phyloP scores from a whole-genome alignment of 2,888 invertebrate genomes.

The Sphinx pinastri region DNA sequence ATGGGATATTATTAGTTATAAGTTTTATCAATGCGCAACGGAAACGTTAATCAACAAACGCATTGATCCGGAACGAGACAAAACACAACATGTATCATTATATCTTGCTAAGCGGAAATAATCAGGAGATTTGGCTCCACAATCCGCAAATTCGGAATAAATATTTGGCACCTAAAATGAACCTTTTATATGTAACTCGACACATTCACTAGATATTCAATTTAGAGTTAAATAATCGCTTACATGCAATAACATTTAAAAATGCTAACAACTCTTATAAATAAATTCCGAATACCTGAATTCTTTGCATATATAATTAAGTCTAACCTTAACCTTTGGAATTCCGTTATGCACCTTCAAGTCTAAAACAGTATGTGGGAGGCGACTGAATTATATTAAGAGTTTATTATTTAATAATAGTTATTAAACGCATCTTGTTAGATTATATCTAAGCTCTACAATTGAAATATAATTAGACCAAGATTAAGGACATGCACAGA shows the following conservation, averaged over 20 bases:
- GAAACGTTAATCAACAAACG: background rate
- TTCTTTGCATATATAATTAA: background rate
- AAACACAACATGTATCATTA: too few species aligned
- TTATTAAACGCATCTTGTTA: too few species aligned
- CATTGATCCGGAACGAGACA: too few species aligned
- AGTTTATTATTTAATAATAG: background rate
- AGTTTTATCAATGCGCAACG: background rate
- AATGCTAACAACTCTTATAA: background rate
- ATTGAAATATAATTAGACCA: too few species aligned
- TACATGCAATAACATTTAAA: background rate
- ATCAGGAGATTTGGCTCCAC: too few species aligned
- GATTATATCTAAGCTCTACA: too few species aligned
- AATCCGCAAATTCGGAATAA: too few species aligned
- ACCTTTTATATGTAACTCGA: too few species aligned
- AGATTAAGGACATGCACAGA: too few species aligned
- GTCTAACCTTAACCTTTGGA: constrained; percentile 19
- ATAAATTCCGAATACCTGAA: constrained; percentile 9
- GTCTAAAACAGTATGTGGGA: constrained; percentile 2
- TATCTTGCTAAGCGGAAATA: too few species aligned
- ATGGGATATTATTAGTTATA: too few species aligned
- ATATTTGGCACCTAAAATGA: too few species aligned
- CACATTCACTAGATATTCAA: background rate
- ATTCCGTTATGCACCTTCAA: constrained; percentile 18
- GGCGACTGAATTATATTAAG: background rate
- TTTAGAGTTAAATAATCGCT: background rate